These are phyloP conservation scores for Hofmannophila pseudospretella DNA, from an alignment of 2,888 invertebrate species.

Conservation along the genomic window DNA sequence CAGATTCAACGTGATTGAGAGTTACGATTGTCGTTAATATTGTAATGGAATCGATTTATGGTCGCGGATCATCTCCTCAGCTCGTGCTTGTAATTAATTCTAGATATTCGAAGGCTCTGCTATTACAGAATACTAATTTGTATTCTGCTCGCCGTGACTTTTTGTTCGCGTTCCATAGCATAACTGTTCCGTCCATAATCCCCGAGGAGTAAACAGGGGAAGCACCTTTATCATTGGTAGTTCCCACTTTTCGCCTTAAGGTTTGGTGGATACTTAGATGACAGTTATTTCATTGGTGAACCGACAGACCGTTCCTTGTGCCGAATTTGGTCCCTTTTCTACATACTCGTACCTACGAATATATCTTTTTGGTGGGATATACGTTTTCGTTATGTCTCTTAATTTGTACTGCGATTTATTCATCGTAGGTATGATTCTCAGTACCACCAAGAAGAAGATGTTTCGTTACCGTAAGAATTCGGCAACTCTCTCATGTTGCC, in stretches of 20 bases:
- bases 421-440: constrained; percentile 24
- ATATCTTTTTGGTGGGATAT: too few relatives aligned
- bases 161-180: constrained; percentile 10
- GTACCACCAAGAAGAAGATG: constrained; percentile 32
- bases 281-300: too few relatives aligned
- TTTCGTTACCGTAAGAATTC: constrained; percentile 27
- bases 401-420: constrained; percentile 30
- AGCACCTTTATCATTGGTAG: too few relatives aligned
- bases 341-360: too few relatives aligned
- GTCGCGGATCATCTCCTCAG: constrained; percentile 44
- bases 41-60: constrained; percentile 64
- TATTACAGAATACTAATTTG: constrained; percentile 40
- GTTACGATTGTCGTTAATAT: constrained; percentile 68
- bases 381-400: constrained; percentile 7
- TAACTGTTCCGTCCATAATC: too few relatives aligned
- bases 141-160: constrained; percentile 32
- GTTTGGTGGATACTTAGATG: too few relatives aligned
- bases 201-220: too few relatives aligned
- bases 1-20: constrained; percentile 57
- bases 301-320: too few relatives aligned
- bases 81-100: constrained; percentile 41
- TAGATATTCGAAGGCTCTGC: constrained; percentile 34
- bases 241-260: too few relatives aligned
- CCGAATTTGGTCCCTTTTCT: too few relatives aligned
- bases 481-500: constrained; percentile 44